These are phyloP conservation scores for Xerus rutilus DNA, from an alignment of 2,797 vertebrate genomes.

Conservation along the genomic window DNA sequence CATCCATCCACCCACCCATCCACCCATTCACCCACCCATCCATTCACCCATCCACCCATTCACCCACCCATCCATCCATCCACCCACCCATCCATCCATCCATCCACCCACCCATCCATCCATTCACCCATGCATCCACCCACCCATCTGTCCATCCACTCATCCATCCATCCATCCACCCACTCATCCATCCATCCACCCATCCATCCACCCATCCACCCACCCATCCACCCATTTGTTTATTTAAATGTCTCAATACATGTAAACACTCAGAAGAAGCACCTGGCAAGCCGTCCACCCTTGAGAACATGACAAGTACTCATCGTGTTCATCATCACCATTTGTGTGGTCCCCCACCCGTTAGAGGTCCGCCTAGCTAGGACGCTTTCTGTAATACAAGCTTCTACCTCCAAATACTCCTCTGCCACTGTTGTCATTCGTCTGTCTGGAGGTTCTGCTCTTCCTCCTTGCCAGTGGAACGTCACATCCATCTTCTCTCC, in stretches of 20 bases:
- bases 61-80: no score
- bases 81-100: no score
- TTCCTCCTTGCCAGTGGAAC: background rate
- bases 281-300: background rate
- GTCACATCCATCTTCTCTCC: no score
- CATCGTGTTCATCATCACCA: background rate
- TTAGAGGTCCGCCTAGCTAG: background rate
- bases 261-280: background rate
- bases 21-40: no score
- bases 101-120: no score
- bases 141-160: no score
- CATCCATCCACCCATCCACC: no score
- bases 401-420: background rate
- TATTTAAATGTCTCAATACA: background rate
- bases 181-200: no score
- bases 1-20: no score
- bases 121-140: background rate
- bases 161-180: no score
- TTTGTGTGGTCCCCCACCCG: background rate
- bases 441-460: background rate
- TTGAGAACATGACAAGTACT: background rate
- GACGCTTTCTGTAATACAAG: background rate
- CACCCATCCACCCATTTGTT: background rate
- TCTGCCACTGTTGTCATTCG: background rate
- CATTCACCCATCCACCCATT: no score